These are phyloP conservation scores for Ennomos quercinarius DNA, from an alignment of 2,888 invertebrate genomes.

Conservation along the genomic window DNA sequence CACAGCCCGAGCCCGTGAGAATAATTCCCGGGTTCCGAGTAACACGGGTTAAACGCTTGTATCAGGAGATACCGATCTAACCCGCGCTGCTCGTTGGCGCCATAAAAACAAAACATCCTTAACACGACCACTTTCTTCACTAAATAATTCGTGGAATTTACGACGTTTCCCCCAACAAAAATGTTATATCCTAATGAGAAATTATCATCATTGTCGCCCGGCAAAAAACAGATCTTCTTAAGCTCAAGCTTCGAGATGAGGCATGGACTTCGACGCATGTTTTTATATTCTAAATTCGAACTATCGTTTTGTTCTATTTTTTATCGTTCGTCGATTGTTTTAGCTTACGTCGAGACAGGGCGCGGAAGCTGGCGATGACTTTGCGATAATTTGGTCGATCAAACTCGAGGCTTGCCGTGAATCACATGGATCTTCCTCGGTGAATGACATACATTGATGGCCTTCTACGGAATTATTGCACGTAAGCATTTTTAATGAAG, in stretches of 20 bases:
- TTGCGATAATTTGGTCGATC: constrained; percentile 62
- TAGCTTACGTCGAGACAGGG: constrained; percentile 64
- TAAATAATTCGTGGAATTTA: constrained; percentile 85
- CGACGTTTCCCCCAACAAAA: constrained; percentile 81
- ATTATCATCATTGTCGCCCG: constrained; percentile 79
- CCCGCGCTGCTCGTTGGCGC: constrained; percentile 81
- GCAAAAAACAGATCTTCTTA: constrained; percentile 77
- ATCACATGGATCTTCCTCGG: constrained; percentile 49
- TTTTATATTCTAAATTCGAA: constrained; percentile 73
- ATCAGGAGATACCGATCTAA: constrained; percentile 83
- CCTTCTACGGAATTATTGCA: constrained; percentile 41
- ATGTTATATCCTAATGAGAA: constrained; percentile 85
- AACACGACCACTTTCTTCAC: constrained; percentile 83
- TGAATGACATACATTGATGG: constrained; percentile 58
- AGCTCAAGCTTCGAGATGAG: constrained; percentile 53
- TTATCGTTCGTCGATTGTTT: constrained; percentile 74
- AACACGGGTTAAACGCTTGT: constrained; percentile 85
- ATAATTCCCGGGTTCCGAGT: constrained; percentile 77
- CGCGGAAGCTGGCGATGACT: constrained; percentile 77
- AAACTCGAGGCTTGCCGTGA: constrained; percentile 40
- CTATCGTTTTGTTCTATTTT: constrained; percentile 71
- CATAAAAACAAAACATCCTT: constrained; percentile 84
- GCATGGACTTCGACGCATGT: constrained; percentile 63
- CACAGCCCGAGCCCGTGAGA: constrained; percentile 71
- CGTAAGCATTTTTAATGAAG: constrained; percentile 51